Base-by-base conservation (phyloP, 2,888 invertebrate species). In the Odontocolon sp. region DNA sequence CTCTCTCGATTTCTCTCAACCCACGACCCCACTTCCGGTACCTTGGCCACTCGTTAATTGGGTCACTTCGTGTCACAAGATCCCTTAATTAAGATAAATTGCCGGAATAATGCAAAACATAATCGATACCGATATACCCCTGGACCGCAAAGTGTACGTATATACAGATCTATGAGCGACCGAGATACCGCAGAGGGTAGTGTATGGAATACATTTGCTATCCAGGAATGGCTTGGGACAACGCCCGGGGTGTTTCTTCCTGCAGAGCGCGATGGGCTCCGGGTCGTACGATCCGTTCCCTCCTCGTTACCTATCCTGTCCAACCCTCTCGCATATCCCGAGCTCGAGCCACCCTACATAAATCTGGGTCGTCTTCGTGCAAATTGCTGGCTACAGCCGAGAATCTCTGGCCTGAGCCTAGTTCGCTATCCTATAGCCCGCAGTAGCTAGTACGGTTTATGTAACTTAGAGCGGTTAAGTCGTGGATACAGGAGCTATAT, bases 71-170 rank as follows among this genome's bases (percentile, higher is more conserved):
- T 54, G 52, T 42, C 40, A 11, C n/a, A 66, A 64, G 59, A 74
- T 69, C 72, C 31, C 61, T 57, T 74, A 77, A 69, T 59, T 38
- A 69, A 73, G 68, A 77, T 68, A 59, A 64, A 63, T 77, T 52
- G 47, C 42, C 45, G 11, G 42, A 52, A 52, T 38, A 52, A 64
- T 52, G 56, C 16, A 50, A 73, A 64, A 28, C 31, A 63, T 36
- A 64, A 57, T 68, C 73, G 38, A 64, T 52, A 59, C 36, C 42
- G 23, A 64, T 50, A 54, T 40, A 14, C 3, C 2, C 5, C 6
- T 21, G 21, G 36, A n/a, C 28, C 54, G 11, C 23, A 47, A 59
- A 18, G 18, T 45, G 8, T 4, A 61, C 21, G 14, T 9, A 28
- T 33, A 47, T 26, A 21, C n/a, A 36, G 36, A 36, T 5, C 42